phyloP scores from a whole-genome alignment of 1,140 invertebrate genomes.

The Theocolax elegans region DNA sequence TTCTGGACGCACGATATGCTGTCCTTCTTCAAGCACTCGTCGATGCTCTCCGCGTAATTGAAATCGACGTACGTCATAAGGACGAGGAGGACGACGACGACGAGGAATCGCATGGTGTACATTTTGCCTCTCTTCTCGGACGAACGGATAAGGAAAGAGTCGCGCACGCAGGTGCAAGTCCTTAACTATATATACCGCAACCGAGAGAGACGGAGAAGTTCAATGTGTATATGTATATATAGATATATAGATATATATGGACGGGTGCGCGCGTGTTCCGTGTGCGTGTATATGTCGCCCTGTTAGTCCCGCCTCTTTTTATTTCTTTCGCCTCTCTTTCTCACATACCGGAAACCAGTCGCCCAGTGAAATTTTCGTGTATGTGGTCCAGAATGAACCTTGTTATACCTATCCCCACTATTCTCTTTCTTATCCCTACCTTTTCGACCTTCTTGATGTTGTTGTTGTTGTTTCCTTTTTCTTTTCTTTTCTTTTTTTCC shows the following conservation, averaged over 20 bases:
- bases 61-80: neutral
- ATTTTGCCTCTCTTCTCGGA: neutral
- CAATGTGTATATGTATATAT: no score
- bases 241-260: neutral
- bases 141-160: constrained; percentile 5
- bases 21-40: constrained; percentile 72
- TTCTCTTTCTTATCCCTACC: neutral
- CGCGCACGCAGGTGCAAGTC: constrained; percentile 18
- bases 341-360: neutral
- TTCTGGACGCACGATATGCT: constrained; percentile 76
- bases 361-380: neutral
- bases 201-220: no score
- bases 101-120: no score
- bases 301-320: constrained; percentile 2
- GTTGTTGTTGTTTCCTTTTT: neutral
- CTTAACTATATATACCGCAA: constrained; percentile 10
- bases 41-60: constrained; percentile 50
- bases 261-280: no score
- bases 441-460: neutral
- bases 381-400: no score
- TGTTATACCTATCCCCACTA: no score
- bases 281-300: no score
- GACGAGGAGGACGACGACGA: no score
- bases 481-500: neutral
- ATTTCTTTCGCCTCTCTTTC: neutral